Evolutionary conservation across 2,888 invertebrate genomes (phyloP).

Genomic region (Dorcus parallelipipedus): DNA sequence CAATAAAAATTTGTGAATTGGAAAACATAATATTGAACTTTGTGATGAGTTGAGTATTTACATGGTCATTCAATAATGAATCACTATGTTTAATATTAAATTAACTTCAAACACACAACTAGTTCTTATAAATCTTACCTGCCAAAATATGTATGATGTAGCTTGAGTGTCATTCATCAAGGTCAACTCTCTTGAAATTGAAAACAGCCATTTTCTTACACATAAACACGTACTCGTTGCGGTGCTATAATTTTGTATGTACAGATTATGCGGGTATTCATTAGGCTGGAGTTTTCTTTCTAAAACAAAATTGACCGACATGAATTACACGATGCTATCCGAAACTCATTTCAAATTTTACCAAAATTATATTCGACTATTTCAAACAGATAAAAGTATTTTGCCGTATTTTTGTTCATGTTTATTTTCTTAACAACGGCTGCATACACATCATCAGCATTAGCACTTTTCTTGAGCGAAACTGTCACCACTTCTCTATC

Average conservation of each 20-base stretch:
- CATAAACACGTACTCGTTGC: slow-evolving; percentile 93
- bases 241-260: slow-evolving; percentile 98
- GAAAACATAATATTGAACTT: too few relatives aligned
- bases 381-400: slow-evolving; percentile 92
- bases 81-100: too few relatives aligned
- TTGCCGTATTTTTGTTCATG: slow-evolving; percentile 75
- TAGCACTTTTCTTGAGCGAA: slow-evolving; percentile 82
- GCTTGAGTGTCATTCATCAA: slow-evolving; percentile 67
- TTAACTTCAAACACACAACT: slow-evolving; percentile 12
- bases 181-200: slow-evolving; percentile 64
- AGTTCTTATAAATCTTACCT: slow-evolving; percentile 51
- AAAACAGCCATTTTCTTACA: slow-evolving; percentile 85
- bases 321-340: too few relatives aligned
- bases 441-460: slow-evolving; percentile 87
- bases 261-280: slow-evolving; percentile 95
- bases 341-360: slow-evolving; percentile 41
- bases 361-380: slow-evolving; percentile 93
- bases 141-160: slow-evolving; percentile 84
- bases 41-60: too few relatives aligned
- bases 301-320: slow-evolving; percentile 45
- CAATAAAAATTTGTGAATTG: too few relatives aligned
- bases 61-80: too few relatives aligned
- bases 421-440: slow-evolving; percentile 81
- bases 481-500: slow-evolving; percentile 88
- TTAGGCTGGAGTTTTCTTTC: slow-evolving; percentile 90